Percentiles rank a stretch among this genome's conserved stretches.
Conservation (phyloP, 1,140 invertebrate genomes). For the Listronotus oregonensis region DNA sequence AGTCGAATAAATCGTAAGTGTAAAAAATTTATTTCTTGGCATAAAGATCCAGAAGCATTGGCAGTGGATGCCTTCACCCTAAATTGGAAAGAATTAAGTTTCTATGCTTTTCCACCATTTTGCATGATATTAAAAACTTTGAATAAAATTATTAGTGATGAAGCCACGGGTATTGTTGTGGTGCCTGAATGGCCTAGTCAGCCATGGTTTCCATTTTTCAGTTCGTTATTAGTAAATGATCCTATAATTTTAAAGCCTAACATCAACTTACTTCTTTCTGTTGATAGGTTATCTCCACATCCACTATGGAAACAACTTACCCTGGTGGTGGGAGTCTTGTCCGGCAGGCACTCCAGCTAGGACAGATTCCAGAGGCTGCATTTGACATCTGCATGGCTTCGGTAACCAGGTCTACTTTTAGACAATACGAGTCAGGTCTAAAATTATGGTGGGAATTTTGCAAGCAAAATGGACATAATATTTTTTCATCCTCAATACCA, state of each 20-base stretch:
- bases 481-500: slow-evolving; percentile 7
- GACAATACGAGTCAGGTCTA: slow-evolving; percentile 42
- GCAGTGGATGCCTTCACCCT: slow-evolving; percentile 47
- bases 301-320: slow-evolving; percentile 22
- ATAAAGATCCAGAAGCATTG: slow-evolving; percentile 34
- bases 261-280: slow-evolving; percentile 1
- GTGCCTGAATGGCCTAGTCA: slow-evolving; percentile 51
- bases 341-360: slow-evolving; percentile 32
- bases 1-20: slow-evolving; percentile 43
- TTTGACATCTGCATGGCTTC: slow-evolving; percentile 41
- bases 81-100: slow-evolving; percentile 32
- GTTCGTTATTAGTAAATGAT: too few species aligned
- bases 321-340: slow-evolving; percentile 43
- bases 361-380: slow-evolving; percentile 29
- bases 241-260: slow-evolving; percentile 11
- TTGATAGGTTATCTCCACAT: slow-evolving; percentile 5
- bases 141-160: slow-evolving; percentile 42
- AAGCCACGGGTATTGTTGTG: slow-evolving; percentile 42
- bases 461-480: neutral
- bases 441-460: slow-evolving; percentile 19
- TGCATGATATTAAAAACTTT: slow-evolving; percentile 37
- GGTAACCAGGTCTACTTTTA: slow-evolving; percentile 40
- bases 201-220: slow-evolving; percentile 46
- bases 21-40: slow-evolving; percentile 42
- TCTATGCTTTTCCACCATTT: slow-evolving; percentile 49